phyloP scores from a whole-genome alignment of 2,888 invertebrate genomes.

The Agrotis exclamationis region DNA sequence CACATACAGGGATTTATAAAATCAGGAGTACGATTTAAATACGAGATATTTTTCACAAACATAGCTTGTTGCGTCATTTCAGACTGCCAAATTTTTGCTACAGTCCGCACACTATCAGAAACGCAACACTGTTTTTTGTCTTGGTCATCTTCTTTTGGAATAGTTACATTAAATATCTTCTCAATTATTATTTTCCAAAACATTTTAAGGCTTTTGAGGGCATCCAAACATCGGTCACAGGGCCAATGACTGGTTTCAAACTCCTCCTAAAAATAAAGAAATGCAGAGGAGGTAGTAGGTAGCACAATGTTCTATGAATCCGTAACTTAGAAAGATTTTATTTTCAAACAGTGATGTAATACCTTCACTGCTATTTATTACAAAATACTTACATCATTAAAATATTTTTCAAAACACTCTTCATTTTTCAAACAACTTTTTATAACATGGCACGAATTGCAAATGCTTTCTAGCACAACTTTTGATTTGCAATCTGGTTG shows the following conservation, averaged over 20 bases:
- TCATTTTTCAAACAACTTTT: conserved; percentile 80
- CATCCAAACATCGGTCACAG: conserved; percentile 84
- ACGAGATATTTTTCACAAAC: conserved; percentile 73
- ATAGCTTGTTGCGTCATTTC: conserved; percentile 81
- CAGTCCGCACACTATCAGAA: conserved; percentile 72
- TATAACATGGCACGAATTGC: conserved; percentile 81
- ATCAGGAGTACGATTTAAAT: conserved; percentile 49
- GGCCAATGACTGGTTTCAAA: conserved; percentile 87
- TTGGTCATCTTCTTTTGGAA: conserved; percentile 70
- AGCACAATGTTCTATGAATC: too few relatives aligned
- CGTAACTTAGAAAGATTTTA: background rate
- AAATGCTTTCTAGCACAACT: conserved; percentile 81
- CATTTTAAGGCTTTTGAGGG: conserved; percentile 85
- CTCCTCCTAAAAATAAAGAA: conserved; percentile 77
- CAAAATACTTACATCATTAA: conserved; percentile 77
- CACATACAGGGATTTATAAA: conserved; percentile 29
- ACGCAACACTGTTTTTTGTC: conserved; percentile 56
- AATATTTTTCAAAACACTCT: conserved; percentile 79
- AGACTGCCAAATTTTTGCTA: conserved; percentile 80
- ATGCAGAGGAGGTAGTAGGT: too few relatives aligned
- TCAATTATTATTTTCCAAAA: conserved; percentile 86
- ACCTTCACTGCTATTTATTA: too few relatives aligned
- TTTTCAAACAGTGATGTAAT: background rate
- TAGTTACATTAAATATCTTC: conserved; percentile 79
- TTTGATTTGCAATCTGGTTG: conserved; percentile 85